A percentile compares a stretch with the other conserved stretches of the same genome.
phyloP scores from a whole-genome alignment of 2,888 invertebrate species.

The Hedychridium roseum region DNA sequence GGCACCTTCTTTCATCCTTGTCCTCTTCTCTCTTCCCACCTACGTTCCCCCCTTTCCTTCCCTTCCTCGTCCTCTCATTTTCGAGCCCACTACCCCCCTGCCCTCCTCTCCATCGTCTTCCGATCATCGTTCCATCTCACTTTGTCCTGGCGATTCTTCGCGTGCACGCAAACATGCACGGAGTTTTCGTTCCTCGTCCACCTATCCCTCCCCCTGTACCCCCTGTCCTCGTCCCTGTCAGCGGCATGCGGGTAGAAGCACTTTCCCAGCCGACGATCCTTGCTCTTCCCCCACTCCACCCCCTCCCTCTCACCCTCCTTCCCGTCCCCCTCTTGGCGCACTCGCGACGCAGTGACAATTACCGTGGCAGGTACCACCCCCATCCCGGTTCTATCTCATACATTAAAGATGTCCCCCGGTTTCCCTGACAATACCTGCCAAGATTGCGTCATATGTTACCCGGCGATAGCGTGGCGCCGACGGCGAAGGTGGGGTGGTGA shows the following conservation, averaged over 20 bases:
- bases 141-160: too few species aligned
- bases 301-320: neutral
- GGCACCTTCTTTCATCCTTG: neutral
- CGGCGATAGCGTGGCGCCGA: conserved; percentile 15
- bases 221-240: too few species aligned
- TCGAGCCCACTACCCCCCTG: too few species aligned
- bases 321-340: conserved; percentile 3
- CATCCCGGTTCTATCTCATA: conserved; percentile 42
- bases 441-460: conserved; percentile 57
- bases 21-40: conserved; percentile 1
- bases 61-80: conserved; percentile 13
- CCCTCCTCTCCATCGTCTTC: too few species aligned
- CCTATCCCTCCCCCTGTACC: too few species aligned
- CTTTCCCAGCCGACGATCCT: too few species aligned
- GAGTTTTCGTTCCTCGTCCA: too few species aligned
- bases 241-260: too few species aligned
- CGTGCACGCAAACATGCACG: too few species aligned
- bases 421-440: conserved; percentile 53
- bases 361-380: conserved; percentile 26
- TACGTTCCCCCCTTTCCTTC: conserved; percentile 4
- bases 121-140: too few species aligned
- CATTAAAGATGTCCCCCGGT: conserved; percentile 52
- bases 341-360: conserved; percentile 35
- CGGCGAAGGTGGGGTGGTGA: conserved; percentile 13
- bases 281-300: neutral